Base-by-base conservation (phyloP, 2,797 vertebrate genomes). In the Falco berigora region DNA sequence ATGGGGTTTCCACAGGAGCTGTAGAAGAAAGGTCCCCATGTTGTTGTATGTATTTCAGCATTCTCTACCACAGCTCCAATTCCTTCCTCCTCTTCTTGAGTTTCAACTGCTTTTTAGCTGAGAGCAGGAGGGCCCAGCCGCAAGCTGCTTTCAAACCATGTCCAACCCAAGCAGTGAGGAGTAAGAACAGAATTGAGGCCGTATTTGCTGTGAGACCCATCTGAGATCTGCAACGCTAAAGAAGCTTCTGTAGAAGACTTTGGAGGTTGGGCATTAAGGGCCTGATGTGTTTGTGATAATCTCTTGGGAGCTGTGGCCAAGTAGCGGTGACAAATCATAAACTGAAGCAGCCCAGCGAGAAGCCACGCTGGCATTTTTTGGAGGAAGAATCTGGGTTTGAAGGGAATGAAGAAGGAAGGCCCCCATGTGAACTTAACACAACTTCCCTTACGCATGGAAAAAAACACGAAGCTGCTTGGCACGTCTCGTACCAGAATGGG, bases 211-310 rank as follows among this genome's bases (percentile, higher is more conserved):
- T 62, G 63, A 69, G 77, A 59, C 16, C 22, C 13, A 10, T 18
- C 10, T 0, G 0, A 55, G 28, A 30, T 53, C 15, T 62, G 49
- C 0, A 0, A 59, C 17, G 17, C 25, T 56, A 67, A 86, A 89
- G 32, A 58, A 49, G 21, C 30, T 58, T 58, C 46, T 53, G 23
- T 36, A 68, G 53, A 49, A 74, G 66, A 16, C 38, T 76, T 67
- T 34, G 55, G 50, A 74, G 32, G 7, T 3, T 32, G 79, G 14
- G 21, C 62, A 9, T 50, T 38, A 24, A 44, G 62, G 42, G 22
- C 69, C 86, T 69, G 28, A 21, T 44, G 27, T 58, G 21, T 56
- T 86, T 1, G 2, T 40, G 47, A 21, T 61, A 67, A 64, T 73
- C 42, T 32, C 59, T 30, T 71, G 69, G 55, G 79, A 88, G 32